Evolutionary conservation across 1,140 invertebrate species (phyloP).

Genomic region (Drosophila insularis): DNA sequence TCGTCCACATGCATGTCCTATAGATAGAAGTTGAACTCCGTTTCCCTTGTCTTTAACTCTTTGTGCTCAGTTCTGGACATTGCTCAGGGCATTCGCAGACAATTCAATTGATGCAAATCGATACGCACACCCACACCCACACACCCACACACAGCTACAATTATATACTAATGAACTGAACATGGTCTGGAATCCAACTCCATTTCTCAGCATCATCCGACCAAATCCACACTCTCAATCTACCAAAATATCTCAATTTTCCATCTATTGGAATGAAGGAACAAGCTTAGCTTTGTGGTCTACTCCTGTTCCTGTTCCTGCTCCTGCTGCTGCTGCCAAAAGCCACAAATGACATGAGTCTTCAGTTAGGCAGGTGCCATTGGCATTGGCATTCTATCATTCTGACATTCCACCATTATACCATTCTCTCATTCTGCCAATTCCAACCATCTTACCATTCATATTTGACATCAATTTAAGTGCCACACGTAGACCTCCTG

Average conservation of each 20-base stretch:
- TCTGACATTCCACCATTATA: too few species aligned
- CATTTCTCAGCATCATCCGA: background rate
- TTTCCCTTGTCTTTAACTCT: background rate
- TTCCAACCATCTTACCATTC: too few species aligned
- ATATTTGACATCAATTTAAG: too few species aligned
- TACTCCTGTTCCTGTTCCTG: background rate
- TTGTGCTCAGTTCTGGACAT: conserved; percentile 39
- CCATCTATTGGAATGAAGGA: conserved; percentile 5
- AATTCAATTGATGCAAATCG: conserved; percentile 59
- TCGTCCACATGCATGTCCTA: background rate
- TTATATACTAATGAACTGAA: conserved; percentile 62
- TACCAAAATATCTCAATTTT: conserved; percentile 18
- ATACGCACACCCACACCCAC: conserved; percentile 2
- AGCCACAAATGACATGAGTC: conserved; percentile 36
- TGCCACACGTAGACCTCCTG: too few species aligned
- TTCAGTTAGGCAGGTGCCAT: background rate
- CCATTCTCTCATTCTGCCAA: too few species aligned
- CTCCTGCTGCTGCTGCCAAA: background rate
- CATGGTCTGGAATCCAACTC: conserved; percentile 6
- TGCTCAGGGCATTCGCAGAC: conserved; percentile 51
- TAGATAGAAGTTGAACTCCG: background rate
- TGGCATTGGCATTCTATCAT: background rate
- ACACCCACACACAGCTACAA: conserved; percentile 34
- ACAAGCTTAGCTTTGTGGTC: conserved; percentile 34
- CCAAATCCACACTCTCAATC: too few species aligned